phyloP scores from a whole-genome alignment of 2,113 vertebrate genomes.

The Trichechus manatus region DNA sequence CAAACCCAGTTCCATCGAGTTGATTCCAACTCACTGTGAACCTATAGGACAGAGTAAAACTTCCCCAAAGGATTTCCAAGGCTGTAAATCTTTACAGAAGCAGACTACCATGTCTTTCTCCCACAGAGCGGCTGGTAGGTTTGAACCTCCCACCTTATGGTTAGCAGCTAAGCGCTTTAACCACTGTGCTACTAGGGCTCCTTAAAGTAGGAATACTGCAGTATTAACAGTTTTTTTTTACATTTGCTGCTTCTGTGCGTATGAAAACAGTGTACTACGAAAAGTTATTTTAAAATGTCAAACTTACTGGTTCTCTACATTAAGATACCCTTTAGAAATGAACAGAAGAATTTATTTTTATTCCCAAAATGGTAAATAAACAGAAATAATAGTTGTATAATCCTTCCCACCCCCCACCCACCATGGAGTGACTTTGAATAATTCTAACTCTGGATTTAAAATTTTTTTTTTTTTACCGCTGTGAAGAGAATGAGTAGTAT shows the following conservation, averaged over 20 bases:
- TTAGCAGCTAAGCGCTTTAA: no score
- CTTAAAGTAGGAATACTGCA: neutral
- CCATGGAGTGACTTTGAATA: neutral
- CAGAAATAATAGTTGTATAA: neutral
- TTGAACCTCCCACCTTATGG: no score
- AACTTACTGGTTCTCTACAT: neutral
- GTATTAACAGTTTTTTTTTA: neutral
- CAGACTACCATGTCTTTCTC: no score
- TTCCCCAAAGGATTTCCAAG: no score
- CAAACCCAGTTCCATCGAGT: no score
- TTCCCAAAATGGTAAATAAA: neutral
- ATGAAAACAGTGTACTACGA: neutral
- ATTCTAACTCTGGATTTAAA: neutral
- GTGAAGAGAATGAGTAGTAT: neutral
- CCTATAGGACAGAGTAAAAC: no score
- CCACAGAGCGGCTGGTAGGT: no score
- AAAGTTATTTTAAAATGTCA: neutral
- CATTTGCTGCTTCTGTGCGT: neutral
- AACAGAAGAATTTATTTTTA: neutral
- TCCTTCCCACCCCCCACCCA: no score
- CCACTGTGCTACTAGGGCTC: no score
- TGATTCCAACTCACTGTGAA: no score
- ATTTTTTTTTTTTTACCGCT: neutral
- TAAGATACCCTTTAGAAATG: neutral
- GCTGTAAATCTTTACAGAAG: no score